Evolutionary conservation across 2,888 invertebrate species (phyloP).

Genomic region (Himalopsyche anomala): DNA sequence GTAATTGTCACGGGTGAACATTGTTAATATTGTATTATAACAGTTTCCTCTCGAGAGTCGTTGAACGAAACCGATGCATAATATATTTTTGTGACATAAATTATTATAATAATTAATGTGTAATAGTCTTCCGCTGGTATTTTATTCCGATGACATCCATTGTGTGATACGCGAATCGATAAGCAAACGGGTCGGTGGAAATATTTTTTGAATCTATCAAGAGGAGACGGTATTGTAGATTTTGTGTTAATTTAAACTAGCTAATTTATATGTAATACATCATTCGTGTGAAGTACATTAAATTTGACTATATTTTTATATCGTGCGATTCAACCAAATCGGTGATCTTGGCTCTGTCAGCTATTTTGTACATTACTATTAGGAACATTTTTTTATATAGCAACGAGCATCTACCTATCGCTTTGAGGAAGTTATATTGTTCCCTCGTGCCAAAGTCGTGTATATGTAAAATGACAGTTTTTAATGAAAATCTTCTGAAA

Average conservation of each 20-base stretch:
- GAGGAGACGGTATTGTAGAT: not conserved
- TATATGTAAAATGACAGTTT: too few species aligned
- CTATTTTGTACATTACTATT: slow-evolving; percentile 23
- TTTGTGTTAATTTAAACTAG: not conserved
- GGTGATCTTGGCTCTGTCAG: slow-evolving; percentile 7
- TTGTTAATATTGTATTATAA: slow-evolving; percentile 38
- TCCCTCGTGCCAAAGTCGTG: not conserved
- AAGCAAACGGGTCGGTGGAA: not conserved
- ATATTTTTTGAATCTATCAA: slow-evolving; percentile 1
- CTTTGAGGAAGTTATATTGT: not conserved
- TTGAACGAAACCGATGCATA: slow-evolving; percentile 24
- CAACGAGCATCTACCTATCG: not conserved
- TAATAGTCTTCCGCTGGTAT: slow-evolving; percentile 32
- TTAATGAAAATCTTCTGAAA: too few species aligned
- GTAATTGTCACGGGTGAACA: not conserved
- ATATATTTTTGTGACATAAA: slow-evolving; percentile 42
- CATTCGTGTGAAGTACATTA: too few species aligned
- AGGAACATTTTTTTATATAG: not conserved
- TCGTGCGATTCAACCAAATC: slow-evolving; percentile 11
- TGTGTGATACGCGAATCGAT: not conserved
- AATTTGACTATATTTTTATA: not conserved
- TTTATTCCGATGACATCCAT: slow-evolving; percentile 31
- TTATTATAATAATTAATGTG: slow-evolving; percentile 2
- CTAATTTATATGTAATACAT: too few species aligned
- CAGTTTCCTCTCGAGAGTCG: not conserved